phyloP scores from a whole-genome alignment of 2,888 invertebrate species.

The Meloe dianella region DNA sequence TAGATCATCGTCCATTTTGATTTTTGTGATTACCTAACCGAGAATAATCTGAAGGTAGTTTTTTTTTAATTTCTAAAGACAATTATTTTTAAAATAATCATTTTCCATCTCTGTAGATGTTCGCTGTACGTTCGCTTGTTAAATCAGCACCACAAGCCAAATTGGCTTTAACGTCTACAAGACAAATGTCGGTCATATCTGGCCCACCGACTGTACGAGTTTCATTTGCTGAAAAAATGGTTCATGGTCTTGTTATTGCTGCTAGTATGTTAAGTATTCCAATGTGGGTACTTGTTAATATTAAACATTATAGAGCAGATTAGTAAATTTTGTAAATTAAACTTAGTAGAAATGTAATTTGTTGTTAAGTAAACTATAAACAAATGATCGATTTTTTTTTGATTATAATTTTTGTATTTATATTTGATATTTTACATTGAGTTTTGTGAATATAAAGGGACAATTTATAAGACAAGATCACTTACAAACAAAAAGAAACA shows the following conservation, averaged over 20 bases:
- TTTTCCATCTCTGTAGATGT: conserved; percentile 27
- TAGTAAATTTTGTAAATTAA: conserved; percentile 32
- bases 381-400: not conserved
- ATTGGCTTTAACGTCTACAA: conserved; percentile 26
- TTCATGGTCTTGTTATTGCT: conserved; percentile 49
- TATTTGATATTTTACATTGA: conserved; percentile 12
- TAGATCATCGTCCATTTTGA: conserved; percentile 19
- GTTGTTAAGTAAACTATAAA: not conserved
- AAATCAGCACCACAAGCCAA: conserved; percentile 29
- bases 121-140: conserved; percentile 18
- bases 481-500: conserved; percentile 16
- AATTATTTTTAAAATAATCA: conserved; percentile 13
- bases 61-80: not conserved
- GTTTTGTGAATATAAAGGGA: conserved; percentile 19
- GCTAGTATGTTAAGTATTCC: conserved; percentile 48
- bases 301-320: conserved; percentile 52
- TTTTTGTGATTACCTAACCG: conserved; percentile 22
- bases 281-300: conserved; percentile 52
- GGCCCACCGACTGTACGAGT: conserved; percentile 53
- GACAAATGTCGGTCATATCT: conserved; percentile 46
- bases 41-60: conserved; percentile 5
- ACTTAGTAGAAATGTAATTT: conserved; percentile 16
- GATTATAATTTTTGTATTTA: conserved; percentile 11
- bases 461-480: conserved; percentile 5
- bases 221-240: conserved; percentile 48